Conservation (phyloP, 2,797 vertebrate genomes). For the Silurus lanzhouensis region DNA sequence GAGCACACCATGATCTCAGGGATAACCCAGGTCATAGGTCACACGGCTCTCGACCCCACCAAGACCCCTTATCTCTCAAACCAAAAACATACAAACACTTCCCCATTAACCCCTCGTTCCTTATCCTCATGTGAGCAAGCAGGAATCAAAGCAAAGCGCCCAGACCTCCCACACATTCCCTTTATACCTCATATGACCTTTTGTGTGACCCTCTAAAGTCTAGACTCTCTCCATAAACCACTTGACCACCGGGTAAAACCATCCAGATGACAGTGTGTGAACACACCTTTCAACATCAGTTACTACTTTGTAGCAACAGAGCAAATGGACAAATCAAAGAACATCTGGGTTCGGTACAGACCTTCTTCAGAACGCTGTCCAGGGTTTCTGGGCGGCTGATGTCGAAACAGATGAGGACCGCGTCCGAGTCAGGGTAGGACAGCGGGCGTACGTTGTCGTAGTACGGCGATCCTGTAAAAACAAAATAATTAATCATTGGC, state of each 20-base stretch:
- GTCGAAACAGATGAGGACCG: conserved; percentile 89
- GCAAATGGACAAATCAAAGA: not conserved
- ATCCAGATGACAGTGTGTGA: conserved; percentile 4
- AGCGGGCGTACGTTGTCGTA: conserved; percentile 90
- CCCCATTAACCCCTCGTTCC: conserved; percentile 20
- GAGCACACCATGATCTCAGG: not conserved
- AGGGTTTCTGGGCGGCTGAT: conserved; percentile 87
- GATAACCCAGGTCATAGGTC: conserved; percentile 47
- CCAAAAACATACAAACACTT: conserved; percentile 19
- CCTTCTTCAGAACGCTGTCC: conserved; percentile 89
- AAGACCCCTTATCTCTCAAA: conserved; percentile 39
- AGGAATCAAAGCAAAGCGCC: conserved; percentile 27
- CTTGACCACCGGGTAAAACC: conserved; percentile 25
- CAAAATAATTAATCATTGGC: conserved; percentile 1
- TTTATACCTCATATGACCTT: conserved; percentile 25
- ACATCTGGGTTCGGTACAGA: conserved; percentile 17
- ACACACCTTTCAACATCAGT: not conserved
- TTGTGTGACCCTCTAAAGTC: conserved; percentile 33
- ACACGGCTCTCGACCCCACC: conserved; percentile 22
- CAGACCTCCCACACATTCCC: conserved; percentile 28
- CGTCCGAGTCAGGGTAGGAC: conserved; percentile 87
- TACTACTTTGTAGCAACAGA: not conserved
- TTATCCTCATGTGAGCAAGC: conserved; percentile 21
- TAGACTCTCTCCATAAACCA: conserved; percentile 32
- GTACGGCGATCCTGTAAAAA: conserved; percentile 82